Base-by-base conservation (phyloP, 1,140 invertebrate genomes). In the Trichonephila clavata region DNA sequence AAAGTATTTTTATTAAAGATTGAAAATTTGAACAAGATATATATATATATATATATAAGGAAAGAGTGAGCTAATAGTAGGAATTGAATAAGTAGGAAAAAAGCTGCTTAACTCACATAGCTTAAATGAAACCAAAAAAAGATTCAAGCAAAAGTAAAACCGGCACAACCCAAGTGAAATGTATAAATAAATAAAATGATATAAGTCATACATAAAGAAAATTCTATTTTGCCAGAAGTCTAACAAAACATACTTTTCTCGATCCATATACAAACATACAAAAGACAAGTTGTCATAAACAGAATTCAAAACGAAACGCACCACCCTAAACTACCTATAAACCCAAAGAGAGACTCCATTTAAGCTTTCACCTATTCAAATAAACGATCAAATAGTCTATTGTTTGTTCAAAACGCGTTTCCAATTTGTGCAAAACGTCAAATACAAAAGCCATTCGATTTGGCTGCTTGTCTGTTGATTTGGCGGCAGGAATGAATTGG, bases 361-460 rank as follows among this genome's bases (percentile, higher is more conserved):
- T 16, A 20, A 39, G 71, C 32, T 18, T 32, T 39, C 71, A 77
- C 21, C 61, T 63, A 21, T 77, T 77, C 71, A 77, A 77, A 77
- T 32, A 77, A 77, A 77, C 71, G 71, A 77, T 77, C 71, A 77
- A 77, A 77, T 27, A 77, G 27, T 77, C 27, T 8, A 77, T 77
- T 77, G 71, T 77, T 77, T 77, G 71, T 32, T 77, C 16, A 77
- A 77, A 77, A 77, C 71, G 43, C 50, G 81, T 59, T 14, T 84
- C 43, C 57, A 50, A 84, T 84, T 84, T 84, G 81, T 59, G 57
- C 43, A 84, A 84, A 84, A 84, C 43, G 43, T 84, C 81, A 84
- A 84, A 59, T 43, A 50, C 81, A 84, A 77, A 84, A 57, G 81
- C n/a, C 57, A 59, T 84, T 84, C 81, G 81, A 50, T 84, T 57